Evolutionary conservation across 2,888 invertebrate species (phyloP), one percentile per base, ranked within the genome.

Genomic region (Drosophila birchii): DNA sequence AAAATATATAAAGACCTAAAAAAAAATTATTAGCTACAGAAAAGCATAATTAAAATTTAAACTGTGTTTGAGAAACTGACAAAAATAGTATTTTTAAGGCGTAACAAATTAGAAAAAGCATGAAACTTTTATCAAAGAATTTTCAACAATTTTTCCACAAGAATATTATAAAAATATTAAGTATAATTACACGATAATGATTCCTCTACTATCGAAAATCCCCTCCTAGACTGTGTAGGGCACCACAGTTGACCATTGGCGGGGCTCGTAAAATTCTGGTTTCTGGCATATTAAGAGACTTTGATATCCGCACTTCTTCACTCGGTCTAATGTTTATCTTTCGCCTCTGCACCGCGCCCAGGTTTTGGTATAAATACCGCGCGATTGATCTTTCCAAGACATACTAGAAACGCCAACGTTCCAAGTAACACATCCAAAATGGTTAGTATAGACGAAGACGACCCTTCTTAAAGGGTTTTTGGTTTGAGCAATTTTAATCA

Each of bases 241-340:
- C 23, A 59, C 49, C 59, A 59, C 41, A 67, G 75, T 62, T 54
- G 67, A 66, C 53, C 69, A 68, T 75, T 67, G 85, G 84, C 58
- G 78, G 70, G 72, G 73, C 75, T 79, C 75, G 34, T 86, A 67
- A 82, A 89, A 89, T 89, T 84, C 83, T 84, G 86, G 83, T 84
- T 84, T 84, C 77, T 86, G 74, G 84, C 86, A 88, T 86, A 82
- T 89, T 88, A 88, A 82, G 36, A 86, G 86, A 86, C 86, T 73
- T 70, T 71, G 70, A 85, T 85, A 71, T 89, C 73, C 72, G 73
- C 69, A 71, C 81, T 78, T 88, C 88, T 77, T 77, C 73, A 69
- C 66, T 45, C 59, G 55, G 59, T 38, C 36, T 57, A 60, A 38
- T 49, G 71, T 68, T 59, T 68, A 41, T 43, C 36, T 54, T 57